Base-by-base conservation (phyloP, 2,113 vertebrate species). In the Centropristis striata region DNA sequence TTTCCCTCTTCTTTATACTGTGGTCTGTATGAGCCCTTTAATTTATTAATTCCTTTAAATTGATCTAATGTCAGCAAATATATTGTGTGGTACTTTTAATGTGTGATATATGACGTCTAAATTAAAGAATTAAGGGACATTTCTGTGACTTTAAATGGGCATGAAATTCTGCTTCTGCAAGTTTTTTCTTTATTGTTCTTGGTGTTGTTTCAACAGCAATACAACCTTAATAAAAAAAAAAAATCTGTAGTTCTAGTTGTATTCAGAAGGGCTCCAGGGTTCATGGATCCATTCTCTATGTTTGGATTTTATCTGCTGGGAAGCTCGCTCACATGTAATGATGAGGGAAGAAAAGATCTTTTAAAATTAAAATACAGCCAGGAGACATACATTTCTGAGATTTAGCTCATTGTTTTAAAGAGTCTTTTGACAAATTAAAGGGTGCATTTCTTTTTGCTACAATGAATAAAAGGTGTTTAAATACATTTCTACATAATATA, bases 401-500 rank as follows among this genome's bases (percentile, higher is more conserved):
- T 53, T 51, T 8, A 64, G 51, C 71, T 42, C 20, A 12, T 41
- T n/a, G 18, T 7, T 23, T 36, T 37, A 42, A 3, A 42, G 14
- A 47, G 16, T 18, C 21, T 37, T 41, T 13, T n/a, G 10, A 49
- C 47, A 41, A 58, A 59, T 46, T 6, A 66, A 80, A 47, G 21
- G 39, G 27, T 14, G 41, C 27, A 25, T 15, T 6, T 50, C n/a
- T n/a, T 50, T 60, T 41, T 63, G 64, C 68, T 58, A 55, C 66
- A 36, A 23, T 82, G 21, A 20, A 78, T 46, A n/a, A 23, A 83
- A 57, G 4, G 32, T 39, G 28, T 76, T 80, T 68, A 85, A 85
- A 84, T 75, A 84, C 21, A 71, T 59, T 39, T 81, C 32, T 71
- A 82, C 28, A 68, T 44, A 36, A 72, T 81, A 81, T 8, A 76